phyloP scores from a whole-genome alignment of 1,140 invertebrate genomes.

The Pseudomyrmex pallidus region DNA sequence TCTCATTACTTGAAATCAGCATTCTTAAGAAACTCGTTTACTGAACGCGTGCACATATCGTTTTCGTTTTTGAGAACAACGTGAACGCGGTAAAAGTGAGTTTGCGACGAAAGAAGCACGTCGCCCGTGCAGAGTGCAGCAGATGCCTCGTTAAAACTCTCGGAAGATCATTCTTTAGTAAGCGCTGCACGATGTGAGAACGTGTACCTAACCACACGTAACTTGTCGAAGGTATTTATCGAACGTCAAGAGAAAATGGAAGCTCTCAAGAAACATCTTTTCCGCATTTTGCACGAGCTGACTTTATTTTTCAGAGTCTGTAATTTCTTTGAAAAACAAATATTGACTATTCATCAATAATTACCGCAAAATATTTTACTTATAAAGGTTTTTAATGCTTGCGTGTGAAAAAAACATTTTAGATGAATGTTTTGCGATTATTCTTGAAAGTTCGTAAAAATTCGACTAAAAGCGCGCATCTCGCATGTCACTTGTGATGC shows the following conservation, averaged over 20 bases:
- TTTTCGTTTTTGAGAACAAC: conserved; percentile 10
- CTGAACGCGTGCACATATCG: neutral
- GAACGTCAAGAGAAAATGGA: conserved; percentile 11
- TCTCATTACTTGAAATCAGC: conserved; percentile 10
- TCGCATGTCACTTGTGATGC: neutral
- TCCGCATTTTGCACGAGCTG: conserved; percentile 26
- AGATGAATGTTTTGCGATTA: too few species aligned
- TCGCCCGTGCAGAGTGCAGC: neutral
- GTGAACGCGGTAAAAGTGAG: conserved; percentile 5
- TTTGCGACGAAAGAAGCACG: neutral
- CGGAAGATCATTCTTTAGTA: conserved; percentile 43
- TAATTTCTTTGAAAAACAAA: neutral
- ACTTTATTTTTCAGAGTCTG: conserved; percentile 25
- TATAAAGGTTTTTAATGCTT: neutral
- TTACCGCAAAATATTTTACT: neutral
- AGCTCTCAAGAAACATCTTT: conserved; percentile 17
- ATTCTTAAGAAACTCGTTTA: conserved; percentile 23
- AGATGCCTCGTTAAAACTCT: conserved; percentile 55
- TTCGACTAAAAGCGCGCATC: conserved; percentile 1
- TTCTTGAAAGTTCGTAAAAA: neutral
- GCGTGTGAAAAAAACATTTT: too few species aligned
- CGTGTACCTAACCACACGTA: conserved; percentile 40
- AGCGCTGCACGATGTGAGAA: conserved; percentile 3
- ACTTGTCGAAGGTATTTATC: conserved; percentile 46
- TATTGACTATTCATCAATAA: conserved; percentile 20